A percentile compares a stretch with the other conserved stretches of the same genome.
These are phyloP conservation scores for Leucophenga maculata DNA, from an alignment of 2,888 invertebrate species.

Conservation along the genomic window DNA sequence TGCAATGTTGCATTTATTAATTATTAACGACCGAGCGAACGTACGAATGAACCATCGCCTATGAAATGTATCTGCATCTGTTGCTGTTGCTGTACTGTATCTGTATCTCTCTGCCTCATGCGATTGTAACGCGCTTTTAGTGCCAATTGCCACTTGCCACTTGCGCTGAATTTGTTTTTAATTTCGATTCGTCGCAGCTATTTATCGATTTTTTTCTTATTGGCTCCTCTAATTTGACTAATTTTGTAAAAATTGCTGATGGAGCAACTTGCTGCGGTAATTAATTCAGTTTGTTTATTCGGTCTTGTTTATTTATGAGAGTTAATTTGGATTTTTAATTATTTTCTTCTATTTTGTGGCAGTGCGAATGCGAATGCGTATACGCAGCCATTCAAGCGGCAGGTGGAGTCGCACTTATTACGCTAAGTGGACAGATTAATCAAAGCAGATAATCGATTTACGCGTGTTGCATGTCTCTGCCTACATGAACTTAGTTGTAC, in stretches of 20 bases:
- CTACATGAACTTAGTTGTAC: no score
- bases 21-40: no score
- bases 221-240: not conserved
- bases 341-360: not conserved
- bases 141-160: not conserved
- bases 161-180: conserved; percentile 3
- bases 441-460: no score
- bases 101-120: not conserved
- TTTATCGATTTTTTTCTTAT: not conserved
- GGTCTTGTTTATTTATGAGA: not conserved
- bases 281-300: not conserved
- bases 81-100: not conserved
- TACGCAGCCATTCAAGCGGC: not conserved
- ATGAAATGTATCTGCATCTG: not conserved
- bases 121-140: no score
- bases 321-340: not conserved
- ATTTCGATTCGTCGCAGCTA: not conserved
- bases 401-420: not conserved
- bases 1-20: not conserved
- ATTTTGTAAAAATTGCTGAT: not conserved
- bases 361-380: not conserved
- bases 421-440: not conserved
- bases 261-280: not conserved
- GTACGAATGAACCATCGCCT: not conserved
- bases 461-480: no score